Base-by-base conservation (phyloP, 2,888 invertebrate species). In the Coremacera marginata region DNA sequence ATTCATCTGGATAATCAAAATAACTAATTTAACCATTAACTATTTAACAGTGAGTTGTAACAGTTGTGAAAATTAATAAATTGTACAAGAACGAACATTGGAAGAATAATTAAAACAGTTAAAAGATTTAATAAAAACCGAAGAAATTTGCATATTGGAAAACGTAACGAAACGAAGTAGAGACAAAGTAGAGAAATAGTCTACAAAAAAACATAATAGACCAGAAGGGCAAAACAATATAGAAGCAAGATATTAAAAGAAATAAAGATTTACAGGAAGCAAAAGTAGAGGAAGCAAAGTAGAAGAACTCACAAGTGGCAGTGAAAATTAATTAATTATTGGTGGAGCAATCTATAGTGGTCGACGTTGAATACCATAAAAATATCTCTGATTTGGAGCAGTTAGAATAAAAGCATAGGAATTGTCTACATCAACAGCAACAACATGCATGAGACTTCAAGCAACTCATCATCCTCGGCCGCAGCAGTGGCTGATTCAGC, bases 401-500 rank as follows among this genome's bases (percentile, higher is more conserved):
- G 27, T 5, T 16, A 62, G 31, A 63, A 63, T 16, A 63, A 5
- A n/a, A 31, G 16, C 8, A 31, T 5, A 63, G 63, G 16, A 34
- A 25, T 14, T 65, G 19, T 27, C 31, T 63, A 31, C 63, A 51
- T 19, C 11, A 60, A 49, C n/a, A 49, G 16, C 22, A 73, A 31
- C 44, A 60, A 44, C 27, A 87, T 87, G 87, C 83, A 88, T 80
- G 86, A 86, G 76, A 82, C 81, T 44, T 82, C 83, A 76, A 80
- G 83, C 8, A 83, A 84, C 63, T 80, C 82, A 1, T 63, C 79
- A 19, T 80, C 83, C 11, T 80, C 83, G 7, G 80, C 83, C 34
- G 85, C 84, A 27, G 87, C 86, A 76, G 87, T 86, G 25, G 86
- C 84, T 8, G 86, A 86, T 78, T 79, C 80, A 25, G 80, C 80